Evolutionary conservation across 1,140 invertebrate genomes (phyloP).

Genomic region (Brachionus asplanchnoidis): DNA sequence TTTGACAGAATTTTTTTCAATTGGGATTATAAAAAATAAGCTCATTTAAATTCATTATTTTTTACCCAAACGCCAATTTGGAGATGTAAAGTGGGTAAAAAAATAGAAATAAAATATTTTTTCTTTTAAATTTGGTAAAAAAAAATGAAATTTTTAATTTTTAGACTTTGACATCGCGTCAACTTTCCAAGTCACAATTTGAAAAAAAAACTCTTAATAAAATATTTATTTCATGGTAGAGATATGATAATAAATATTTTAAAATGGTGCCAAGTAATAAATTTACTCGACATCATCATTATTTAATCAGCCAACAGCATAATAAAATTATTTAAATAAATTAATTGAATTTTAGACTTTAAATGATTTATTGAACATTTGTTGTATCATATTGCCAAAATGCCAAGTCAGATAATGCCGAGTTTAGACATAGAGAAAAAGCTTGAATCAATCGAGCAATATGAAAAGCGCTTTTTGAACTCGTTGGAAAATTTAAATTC

Average conservation of each 20-base stretch:
- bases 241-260: too few species aligned
- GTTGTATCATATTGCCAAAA: not conserved
- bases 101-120: too few species aligned
- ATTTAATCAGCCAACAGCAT: not conserved
- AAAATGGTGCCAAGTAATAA: not conserved
- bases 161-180: too few species aligned
- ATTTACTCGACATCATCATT: not conserved
- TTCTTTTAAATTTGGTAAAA: too few species aligned
- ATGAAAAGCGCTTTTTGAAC: conserved; percentile 20
- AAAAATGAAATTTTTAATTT: too few species aligned
- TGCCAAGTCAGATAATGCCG: not conserved
- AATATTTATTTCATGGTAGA: too few species aligned
- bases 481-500: conserved; percentile 23
- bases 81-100: too few species aligned
- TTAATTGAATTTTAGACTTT: not conserved
- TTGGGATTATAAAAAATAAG: not conserved
- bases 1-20: not conserved
- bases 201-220: too few species aligned
- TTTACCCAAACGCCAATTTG: too few species aligned
- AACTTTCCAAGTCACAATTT: too few species aligned
- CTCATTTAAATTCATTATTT: not conserved
- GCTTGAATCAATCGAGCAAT: conserved; percentile 9
- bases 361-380: not conserved
- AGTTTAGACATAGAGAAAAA: not conserved
- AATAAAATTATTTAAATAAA: not conserved